A percentile compares a stretch with the other conserved stretches of the same genome.
Conservation (phyloP, 2,888 invertebrate species). For the Chelonus formosanus region DNA sequence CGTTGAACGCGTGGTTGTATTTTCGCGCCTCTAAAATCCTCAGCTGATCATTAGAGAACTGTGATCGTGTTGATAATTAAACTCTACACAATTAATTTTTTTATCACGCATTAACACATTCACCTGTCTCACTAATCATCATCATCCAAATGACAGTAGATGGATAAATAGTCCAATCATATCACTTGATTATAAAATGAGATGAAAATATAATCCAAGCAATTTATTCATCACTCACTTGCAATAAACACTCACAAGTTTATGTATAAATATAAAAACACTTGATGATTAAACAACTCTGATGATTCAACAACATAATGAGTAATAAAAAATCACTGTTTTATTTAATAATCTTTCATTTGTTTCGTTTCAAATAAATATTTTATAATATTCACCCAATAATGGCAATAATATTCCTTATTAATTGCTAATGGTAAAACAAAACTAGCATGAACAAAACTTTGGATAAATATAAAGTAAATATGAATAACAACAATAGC, state of each 20-base stretch:
- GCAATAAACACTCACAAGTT: conserved; percentile 1
- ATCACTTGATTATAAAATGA: neutral
- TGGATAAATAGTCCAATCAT: conserved; percentile 9
- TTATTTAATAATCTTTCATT: no score
- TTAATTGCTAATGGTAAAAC: no score
- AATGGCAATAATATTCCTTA: no score
- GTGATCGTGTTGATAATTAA: neutral
- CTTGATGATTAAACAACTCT: no score
- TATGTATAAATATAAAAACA: no score
- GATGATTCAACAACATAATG: no score
- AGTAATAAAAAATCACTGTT: no score
- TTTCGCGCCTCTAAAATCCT: conserved; percentile 20
- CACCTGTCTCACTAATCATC: conserved; percentile 17
- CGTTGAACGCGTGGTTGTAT: conserved; percentile 10
- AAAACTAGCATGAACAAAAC: no score
- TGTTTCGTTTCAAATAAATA: no score
- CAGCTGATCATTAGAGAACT: conserved; percentile 17
- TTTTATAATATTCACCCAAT: no score
- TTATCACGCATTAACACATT: conserved; percentile 7
- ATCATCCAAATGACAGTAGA: conserved; percentile 1
- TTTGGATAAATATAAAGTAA: neutral
- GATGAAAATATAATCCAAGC: conserved; percentile 14
- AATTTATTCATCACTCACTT: conserved; percentile 3
- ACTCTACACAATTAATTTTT: conserved; percentile 10
- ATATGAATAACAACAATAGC: conserved; percentile 6